Percentiles rank a stretch among this genome's conserved stretches.
These are phyloP conservation scores for Graptemys geographica DNA, from an alignment of 2,797 vertebrate genomes.

Conservation along the genomic window DNA sequence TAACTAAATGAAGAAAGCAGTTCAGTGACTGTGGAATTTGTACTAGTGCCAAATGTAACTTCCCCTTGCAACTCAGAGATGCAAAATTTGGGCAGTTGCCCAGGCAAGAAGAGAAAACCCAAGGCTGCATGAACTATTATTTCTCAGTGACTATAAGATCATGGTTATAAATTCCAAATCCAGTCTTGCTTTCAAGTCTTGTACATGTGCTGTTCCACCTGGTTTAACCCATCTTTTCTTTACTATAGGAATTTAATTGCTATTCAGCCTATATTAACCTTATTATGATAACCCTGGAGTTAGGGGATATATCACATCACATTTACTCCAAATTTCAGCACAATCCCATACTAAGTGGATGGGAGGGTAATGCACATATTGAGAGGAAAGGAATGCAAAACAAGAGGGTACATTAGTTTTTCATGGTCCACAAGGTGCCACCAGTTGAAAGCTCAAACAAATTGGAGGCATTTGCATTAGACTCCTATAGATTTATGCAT, in stretches of 20 bases:
- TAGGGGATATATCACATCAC: conserved; percentile 20
- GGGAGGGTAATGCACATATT: background rate
- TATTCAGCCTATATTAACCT: conserved; percentile 42
- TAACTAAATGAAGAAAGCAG: conserved; percentile 79
- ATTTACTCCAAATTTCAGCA: conserved; percentile 43
- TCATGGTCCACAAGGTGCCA: conserved; percentile 48
- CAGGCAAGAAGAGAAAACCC: conserved; percentile 56
- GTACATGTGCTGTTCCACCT: background rate
- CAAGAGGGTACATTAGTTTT: conserved; percentile 39
- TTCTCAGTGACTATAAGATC: conserved; percentile 33
- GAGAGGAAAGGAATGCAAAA: conserved; percentile 60
- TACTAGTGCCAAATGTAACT: conserved; percentile 78
- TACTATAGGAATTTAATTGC: conserved; percentile 14
- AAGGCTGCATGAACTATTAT: conserved; percentile 63
- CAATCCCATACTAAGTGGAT: conserved; percentile 20
- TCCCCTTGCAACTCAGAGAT: conserved; percentile 74
- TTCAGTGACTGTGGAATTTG: conserved; percentile 78
- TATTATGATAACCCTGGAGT: conserved; percentile 47
- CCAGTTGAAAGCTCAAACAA: conserved; percentile 46
- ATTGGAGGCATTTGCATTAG: conserved; percentile 62
- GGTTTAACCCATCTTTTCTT: conserved; percentile 34
- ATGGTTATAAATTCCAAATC: conserved; percentile 56
- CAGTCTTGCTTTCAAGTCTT: conserved; percentile 36
- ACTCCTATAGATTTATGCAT: conserved; percentile 57
- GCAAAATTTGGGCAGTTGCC: conserved; percentile 74